Conservation (phyloP, 2,888 invertebrate genomes). For the Drosophila melanocephala region DNA sequence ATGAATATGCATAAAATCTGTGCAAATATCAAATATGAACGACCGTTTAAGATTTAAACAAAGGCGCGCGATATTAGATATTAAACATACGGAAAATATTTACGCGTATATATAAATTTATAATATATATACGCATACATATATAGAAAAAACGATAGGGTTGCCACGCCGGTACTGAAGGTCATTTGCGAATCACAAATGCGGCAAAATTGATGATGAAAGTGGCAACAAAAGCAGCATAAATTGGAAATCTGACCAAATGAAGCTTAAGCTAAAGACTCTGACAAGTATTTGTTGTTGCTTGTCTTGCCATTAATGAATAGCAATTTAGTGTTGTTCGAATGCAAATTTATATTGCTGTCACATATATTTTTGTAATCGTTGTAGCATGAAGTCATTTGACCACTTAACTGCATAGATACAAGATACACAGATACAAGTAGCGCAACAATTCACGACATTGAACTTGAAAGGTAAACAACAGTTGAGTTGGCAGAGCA, state of each 20-base stretch:
- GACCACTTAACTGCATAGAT: slow-evolving; percentile 18
- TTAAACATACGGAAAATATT: slow-evolving; percentile 38
- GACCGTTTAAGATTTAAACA: slow-evolving; percentile 34
- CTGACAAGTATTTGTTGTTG: slow-evolving; percentile 19
- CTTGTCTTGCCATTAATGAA: slow-evolving; percentile 56
- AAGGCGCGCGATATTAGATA: slow-evolving; percentile 41
- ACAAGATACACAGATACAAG: slow-evolving; percentile 11
- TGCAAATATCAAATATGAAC: slow-evolving; percentile 53
- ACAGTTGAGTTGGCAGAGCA: not conserved
- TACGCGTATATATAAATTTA: not conserved
- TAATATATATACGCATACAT: not conserved
- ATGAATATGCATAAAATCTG: slow-evolving; percentile 74
- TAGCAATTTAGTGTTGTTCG: slow-evolving; percentile 38
- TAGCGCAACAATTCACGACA: slow-evolving; percentile 50
- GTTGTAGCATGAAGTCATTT: slow-evolving; percentile 46
- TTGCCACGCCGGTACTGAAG: slow-evolving; percentile 64
- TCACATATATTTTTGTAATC: slow-evolving; percentile 38
- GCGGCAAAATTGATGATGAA: slow-evolving; percentile 63
- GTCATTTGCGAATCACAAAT: slow-evolving; percentile 46
- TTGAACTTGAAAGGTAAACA: slow-evolving; percentile 63
- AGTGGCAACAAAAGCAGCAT: slow-evolving; percentile 58
- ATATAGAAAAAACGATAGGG: slow-evolving; percentile 4
- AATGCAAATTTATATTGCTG: slow-evolving; percentile 64
- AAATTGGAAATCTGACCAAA: slow-evolving; percentile 38
- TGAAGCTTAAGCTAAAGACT: not conserved